Conservation (phyloP, 1,140 invertebrate genomes). For the Ephestia elutella region DNA sequence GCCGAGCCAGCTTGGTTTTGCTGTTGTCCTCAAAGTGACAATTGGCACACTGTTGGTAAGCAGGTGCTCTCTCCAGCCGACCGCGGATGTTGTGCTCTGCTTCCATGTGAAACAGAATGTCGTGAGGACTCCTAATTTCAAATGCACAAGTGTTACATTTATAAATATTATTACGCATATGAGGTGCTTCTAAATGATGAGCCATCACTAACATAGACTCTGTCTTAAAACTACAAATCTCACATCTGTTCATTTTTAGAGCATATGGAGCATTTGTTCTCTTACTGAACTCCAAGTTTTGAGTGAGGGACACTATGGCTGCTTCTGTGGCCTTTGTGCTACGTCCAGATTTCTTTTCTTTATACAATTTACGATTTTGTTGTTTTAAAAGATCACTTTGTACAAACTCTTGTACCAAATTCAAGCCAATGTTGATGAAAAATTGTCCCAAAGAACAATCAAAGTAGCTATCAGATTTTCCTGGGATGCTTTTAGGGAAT, state of each 20-base stretch:
- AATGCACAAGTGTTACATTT: conserved; percentile 92
- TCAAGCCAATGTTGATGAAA: conserved; percentile 93
- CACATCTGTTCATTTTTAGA: conserved; percentile 87
- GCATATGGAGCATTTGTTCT: conserved; percentile 91
- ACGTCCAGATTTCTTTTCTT: conserved; percentile 75
- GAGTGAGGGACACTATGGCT: conserved; percentile 86
- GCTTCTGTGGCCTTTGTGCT: conserved; percentile 83
- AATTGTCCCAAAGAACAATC: conserved; percentile 92
- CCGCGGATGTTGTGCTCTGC: conserved; percentile 90
- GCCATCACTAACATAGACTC: conserved; percentile 92
- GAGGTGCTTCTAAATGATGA: conserved; percentile 93
- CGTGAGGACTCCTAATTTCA: conserved; percentile 88
- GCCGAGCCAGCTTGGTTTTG: conserved; percentile 91
- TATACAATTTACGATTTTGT: conserved; percentile 87
- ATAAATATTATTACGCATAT: conserved; percentile 91
- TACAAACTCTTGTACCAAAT: conserved; percentile 93
- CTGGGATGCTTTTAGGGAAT: conserved; percentile 56
- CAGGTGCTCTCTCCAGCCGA: conserved; percentile 87
- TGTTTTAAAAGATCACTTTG: conserved; percentile 91
- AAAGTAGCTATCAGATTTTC: conserved; percentile 81
- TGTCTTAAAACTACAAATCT: conserved; percentile 94
- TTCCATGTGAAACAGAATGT: conserved; percentile 94
- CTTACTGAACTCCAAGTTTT: conserved; percentile 90
- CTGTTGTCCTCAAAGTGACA: conserved; percentile 97
- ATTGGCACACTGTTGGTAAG: conserved; percentile 93